A percentile compares a stretch with the other conserved stretches of the same genome.
Evolutionary conservation across 2,888 invertebrate genomes (phyloP).

Genomic region (Patella caerulea): DNA sequence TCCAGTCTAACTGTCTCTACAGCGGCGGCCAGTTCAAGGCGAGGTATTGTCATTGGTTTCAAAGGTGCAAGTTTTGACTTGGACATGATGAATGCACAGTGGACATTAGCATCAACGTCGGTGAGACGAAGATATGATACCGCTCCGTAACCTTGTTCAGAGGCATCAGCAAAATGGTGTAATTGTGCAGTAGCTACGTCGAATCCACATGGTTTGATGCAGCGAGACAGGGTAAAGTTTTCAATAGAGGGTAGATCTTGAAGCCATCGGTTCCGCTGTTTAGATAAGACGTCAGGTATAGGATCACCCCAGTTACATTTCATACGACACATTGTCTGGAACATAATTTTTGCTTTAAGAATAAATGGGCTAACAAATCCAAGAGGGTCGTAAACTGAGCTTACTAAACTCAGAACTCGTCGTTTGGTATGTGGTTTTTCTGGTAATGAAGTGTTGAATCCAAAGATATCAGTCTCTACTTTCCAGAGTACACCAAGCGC

Average conservation of each 20-base stretch:
- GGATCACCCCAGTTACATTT: constrained; percentile 8
- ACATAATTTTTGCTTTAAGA: constrained; percentile 13
- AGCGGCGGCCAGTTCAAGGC: constrained; percentile 15
- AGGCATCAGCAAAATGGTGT: constrained; percentile 16
- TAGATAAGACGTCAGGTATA: background rate
- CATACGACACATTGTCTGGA: constrained; percentile 4
- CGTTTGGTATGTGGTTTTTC: constrained; percentile 10
- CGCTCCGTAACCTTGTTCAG: background rate
- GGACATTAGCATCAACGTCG: background rate
- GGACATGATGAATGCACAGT: constrained; percentile 18
- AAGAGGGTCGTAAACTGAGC: constrained; percentile 13
- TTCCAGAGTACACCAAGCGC: constrained; percentile 35
- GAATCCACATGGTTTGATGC: too few species aligned
- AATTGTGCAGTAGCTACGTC: background rate
- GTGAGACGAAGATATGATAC: constrained; percentile 9
- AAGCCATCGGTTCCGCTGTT: constrained; percentile 12
- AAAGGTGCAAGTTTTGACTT: constrained; percentile 16
- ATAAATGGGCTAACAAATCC: constrained; percentile 17
- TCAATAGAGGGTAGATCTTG: constrained; percentile 6
- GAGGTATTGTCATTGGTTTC: constrained; percentile 16
- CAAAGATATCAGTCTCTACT: constrained; percentile 25
- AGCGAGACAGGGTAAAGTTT: background rate
- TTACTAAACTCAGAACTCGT: background rate
- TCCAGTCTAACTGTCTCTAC: constrained; percentile 15
- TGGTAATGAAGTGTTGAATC: constrained; percentile 13